Evolutionary conservation across 2,888 invertebrate species (phyloP).

Genomic region (Brassicogethes aeneus): DNA sequence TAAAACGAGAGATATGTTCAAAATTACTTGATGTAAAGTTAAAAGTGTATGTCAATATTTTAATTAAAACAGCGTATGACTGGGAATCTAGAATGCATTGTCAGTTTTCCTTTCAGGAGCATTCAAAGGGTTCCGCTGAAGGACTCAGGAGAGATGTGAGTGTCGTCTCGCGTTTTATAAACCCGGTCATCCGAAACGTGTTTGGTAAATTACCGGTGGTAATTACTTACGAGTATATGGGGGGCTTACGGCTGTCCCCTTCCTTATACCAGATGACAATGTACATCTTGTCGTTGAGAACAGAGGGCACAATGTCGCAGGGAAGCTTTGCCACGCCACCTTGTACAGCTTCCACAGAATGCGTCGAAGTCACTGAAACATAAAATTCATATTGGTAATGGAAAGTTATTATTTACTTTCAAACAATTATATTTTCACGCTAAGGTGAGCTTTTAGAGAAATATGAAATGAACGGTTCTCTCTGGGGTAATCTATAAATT

Average conservation of each 20-base stretch:
- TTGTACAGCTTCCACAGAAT: constrained; percentile 46
- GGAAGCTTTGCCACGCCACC: constrained; percentile 51
- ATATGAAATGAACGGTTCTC: too few species aligned
- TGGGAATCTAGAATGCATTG: too few species aligned
- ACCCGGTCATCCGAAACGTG: not conserved
- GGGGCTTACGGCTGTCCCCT: constrained; percentile 44
- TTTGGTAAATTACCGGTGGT: too few species aligned
- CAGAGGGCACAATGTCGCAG: constrained; percentile 50
- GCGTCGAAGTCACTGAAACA: constrained; percentile 22
- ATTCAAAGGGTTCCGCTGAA: not conserved
- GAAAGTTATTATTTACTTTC: too few species aligned
- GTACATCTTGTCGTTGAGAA: constrained; percentile 49
- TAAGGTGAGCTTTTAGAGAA: too few species aligned
- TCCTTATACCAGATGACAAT: constrained; percentile 58
- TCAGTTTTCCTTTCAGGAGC: not conserved
- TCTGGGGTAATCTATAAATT: too few species aligned
- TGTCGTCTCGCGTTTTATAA: not conserved
- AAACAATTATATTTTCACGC: too few species aligned
- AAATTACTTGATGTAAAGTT: too few species aligned
- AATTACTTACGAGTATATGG: constrained; percentile 51
- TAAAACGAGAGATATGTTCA: too few species aligned
- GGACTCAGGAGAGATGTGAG: not conserved
- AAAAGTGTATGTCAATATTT: too few species aligned
- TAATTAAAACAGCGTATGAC: too few species aligned
- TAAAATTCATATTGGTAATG: too few species aligned